Evolutionary conservation across 2,113 vertebrate species (phyloP).

Genomic region (Entomyzon cyanotis): DNA sequence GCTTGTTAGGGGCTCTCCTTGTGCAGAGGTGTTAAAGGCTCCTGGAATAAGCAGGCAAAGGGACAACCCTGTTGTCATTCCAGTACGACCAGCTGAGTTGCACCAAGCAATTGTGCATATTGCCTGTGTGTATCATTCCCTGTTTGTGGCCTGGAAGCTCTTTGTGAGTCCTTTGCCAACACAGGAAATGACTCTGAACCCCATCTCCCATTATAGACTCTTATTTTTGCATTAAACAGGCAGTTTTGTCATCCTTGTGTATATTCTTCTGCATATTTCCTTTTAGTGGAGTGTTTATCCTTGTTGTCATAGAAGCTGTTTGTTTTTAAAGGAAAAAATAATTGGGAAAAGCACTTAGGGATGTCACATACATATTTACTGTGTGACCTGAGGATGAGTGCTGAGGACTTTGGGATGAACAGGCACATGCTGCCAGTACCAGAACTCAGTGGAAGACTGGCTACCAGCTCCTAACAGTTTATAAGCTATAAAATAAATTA

Average conservation of each 20-base stretch:
- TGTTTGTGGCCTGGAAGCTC: background rate
- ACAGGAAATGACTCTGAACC: background rate
- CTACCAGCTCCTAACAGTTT: background rate
- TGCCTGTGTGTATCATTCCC: accelerated
- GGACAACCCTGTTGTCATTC: background rate
- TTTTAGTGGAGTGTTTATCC: background rate
- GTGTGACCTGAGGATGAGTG: background rate
- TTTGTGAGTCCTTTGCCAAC: background rate
- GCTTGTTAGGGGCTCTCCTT: background rate
- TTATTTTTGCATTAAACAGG: background rate
- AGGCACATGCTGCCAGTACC: background rate
- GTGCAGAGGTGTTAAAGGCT: background rate
- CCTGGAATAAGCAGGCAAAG: background rate
- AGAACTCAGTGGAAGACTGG: background rate
- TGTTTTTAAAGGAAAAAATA: background rate
- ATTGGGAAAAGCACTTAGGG: background rate
- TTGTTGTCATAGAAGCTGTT: background rate
- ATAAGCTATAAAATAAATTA: background rate
- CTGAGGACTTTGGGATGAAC: background rate
- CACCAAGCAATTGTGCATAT: accelerated
- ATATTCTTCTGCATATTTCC: background rate
- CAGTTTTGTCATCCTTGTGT: background rate
- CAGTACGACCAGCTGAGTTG: background rate
- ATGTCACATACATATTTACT: background rate
- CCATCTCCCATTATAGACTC: background rate